Conservation (phyloP, 2,888 invertebrate genomes). For the Apotomis betuletana region DNA sequence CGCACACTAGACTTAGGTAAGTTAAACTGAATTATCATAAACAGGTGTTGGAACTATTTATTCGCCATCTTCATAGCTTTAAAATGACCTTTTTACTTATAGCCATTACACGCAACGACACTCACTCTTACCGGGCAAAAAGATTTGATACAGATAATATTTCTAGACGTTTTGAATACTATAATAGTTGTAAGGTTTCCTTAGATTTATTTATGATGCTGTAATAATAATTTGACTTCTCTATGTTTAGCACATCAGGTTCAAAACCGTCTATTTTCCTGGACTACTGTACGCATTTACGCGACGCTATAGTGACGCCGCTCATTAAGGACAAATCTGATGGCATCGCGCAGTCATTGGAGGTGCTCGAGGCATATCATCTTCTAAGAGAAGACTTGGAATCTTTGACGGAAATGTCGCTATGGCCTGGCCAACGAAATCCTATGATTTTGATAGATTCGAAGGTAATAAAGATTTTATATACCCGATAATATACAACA, state of each 20-base stretch:
- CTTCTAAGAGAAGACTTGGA: slow-evolving; percentile 96
- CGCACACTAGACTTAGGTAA: slow-evolving; percentile 93
- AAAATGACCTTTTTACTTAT: too few species aligned
- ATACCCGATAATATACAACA: too few species aligned
- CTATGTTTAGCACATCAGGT: slow-evolving; percentile 86
- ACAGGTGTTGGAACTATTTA: too few species aligned
- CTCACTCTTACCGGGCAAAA: too few species aligned
- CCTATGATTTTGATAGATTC: slow-evolving; percentile 90
- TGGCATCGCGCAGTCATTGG: slow-evolving; percentile 88
- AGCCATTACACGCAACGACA: too few species aligned
- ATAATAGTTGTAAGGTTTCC: not conserved
- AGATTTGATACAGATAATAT: too few species aligned
- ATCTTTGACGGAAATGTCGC: slow-evolving; percentile 91
- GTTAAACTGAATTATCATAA: too few species aligned
- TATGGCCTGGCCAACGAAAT: slow-evolving; percentile 92
- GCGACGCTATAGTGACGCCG: slow-evolving; percentile 90
- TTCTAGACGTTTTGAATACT: too few species aligned
- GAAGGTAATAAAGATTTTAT: slow-evolving; percentile 75
- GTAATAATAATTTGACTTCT: too few species aligned
- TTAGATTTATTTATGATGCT: too few species aligned
- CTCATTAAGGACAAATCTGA: slow-evolving; percentile 87
- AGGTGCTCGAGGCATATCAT: slow-evolving; percentile 92
- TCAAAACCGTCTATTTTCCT: slow-evolving; percentile 92
- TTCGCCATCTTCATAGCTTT: too few species aligned
- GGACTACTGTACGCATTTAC: slow-evolving; percentile 93